Percentiles rank a stretch among this genome's conserved stretches.
Conservation (phyloP, 2,888 invertebrate genomes). For the Lepidocyrtoides sp. region DNA sequence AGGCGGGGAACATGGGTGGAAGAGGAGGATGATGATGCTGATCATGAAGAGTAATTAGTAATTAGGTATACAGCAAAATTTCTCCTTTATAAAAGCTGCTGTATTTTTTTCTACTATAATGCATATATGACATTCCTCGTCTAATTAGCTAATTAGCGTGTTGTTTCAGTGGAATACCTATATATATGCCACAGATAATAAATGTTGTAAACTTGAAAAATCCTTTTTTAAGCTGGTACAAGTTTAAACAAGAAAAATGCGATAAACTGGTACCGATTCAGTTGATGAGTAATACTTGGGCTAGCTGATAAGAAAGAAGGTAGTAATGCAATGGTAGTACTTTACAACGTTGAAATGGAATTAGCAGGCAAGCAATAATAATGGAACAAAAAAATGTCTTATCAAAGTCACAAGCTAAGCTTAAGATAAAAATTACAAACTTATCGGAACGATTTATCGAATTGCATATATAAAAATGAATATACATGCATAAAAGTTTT, state of each 20-base stretch:
- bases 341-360: no score
- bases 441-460: not conserved
- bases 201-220: slow-evolving; percentile 14
- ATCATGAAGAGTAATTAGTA: not conserved
- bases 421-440: not conserved
- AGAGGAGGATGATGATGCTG: not conserved
- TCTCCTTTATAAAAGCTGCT: no score
- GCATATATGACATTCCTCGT: slow-evolving; percentile 16
- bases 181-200: not conserved
- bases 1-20: no score
- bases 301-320: no score
- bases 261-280: no score
- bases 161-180: not conserved
- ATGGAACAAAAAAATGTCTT: not conserved
- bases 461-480: not conserved
- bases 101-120: not conserved
- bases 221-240: not conserved
- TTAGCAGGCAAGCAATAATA: not conserved
- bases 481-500: not conserved
- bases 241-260: not conserved
- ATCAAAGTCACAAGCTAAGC: slow-evolving; percentile 1
- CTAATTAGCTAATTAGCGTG: slow-evolving; percentile 69
- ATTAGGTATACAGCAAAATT: slow-evolving; percentile 46
- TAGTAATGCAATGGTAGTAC: no score
- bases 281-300: no score